Evolutionary conservation across 2,113 vertebrate species (phyloP).

Genomic region (Mirza zaza): DNA sequence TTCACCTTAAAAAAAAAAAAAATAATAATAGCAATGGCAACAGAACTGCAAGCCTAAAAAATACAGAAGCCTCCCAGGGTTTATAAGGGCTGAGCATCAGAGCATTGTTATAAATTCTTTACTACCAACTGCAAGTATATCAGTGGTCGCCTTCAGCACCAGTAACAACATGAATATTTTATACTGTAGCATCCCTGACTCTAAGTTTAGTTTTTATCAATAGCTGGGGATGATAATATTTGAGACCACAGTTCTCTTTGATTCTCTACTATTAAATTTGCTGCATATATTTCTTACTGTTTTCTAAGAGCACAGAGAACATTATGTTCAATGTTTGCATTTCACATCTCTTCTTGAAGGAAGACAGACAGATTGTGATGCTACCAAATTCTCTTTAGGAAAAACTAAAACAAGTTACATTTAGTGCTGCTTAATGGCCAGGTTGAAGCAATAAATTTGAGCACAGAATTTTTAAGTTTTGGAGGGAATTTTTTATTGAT

Average conservation of each 20-base stretch:
- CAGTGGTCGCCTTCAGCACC: constrained; percentile 31
- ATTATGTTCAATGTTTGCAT: not conserved
- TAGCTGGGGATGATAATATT: not conserved
- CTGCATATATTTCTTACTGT: not conserved
- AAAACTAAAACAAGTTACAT: not conserved
- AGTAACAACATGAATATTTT: constrained; percentile 64
- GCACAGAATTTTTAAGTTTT: not conserved
- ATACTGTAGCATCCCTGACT: not conserved
- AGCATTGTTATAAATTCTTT: not conserved
- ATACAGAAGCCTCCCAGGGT: not conserved
- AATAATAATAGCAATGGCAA: not conserved
- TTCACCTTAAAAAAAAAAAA: not conserved
- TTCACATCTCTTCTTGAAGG: not conserved
- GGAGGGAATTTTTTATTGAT: not conserved
- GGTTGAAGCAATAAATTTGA: not conserved
- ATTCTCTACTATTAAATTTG: not conserved
- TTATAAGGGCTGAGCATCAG: not conserved
- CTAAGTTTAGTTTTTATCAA: constrained; percentile 10
- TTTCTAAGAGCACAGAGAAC: not conserved
- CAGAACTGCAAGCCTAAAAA: not conserved
- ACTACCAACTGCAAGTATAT: not conserved
- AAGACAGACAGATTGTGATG: not conserved
- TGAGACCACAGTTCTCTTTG: not conserved
- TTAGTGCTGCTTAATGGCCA: not conserved
- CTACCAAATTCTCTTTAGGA: not conserved